Percentiles rank a stretch among this genome's conserved stretches.
These are phyloP conservation scores for Chlorocebus sabaeus DNA, from an alignment of 2,113 vertebrate species.

Conservation along the genomic window DNA sequence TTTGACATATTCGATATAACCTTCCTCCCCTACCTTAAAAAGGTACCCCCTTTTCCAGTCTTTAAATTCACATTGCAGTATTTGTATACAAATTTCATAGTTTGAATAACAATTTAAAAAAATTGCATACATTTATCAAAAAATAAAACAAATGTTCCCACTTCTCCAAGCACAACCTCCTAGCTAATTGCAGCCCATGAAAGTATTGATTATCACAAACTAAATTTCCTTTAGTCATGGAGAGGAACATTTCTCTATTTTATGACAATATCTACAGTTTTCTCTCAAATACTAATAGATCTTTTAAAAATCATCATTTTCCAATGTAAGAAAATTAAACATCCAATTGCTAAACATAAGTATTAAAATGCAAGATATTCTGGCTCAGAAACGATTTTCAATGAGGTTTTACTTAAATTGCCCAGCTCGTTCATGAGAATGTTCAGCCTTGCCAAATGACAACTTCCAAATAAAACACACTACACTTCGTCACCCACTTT, in stretches of 20 bases:
- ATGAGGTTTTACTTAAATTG: slow-evolving; percentile 3
- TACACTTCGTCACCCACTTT: neutral
- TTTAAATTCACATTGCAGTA: neutral
- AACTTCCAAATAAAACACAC: slow-evolving; percentile 44
- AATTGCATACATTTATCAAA: neutral
- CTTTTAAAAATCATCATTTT: neutral
- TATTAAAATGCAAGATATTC: neutral
- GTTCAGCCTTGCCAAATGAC: neutral
- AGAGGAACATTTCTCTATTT: neutral
- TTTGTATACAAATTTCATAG: neutral
- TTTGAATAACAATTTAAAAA: neutral
- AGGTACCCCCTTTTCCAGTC: neutral
- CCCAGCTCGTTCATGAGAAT: neutral
- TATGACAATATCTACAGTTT: neutral
- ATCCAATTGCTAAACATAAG: neutral
- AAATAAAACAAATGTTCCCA: neutral
- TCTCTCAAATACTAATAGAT: neutral
- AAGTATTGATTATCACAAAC: neutral
- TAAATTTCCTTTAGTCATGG: neutral
- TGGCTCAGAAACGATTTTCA: slow-evolving; percentile 30
- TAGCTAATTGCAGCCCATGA: neutral
- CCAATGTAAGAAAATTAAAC: neutral
- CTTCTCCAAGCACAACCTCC: neutral
- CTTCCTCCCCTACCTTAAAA: neutral
- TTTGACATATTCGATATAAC: neutral